Conservation (phyloP, 2,888 invertebrate species). For the Tyria jacobaeae region DNA sequence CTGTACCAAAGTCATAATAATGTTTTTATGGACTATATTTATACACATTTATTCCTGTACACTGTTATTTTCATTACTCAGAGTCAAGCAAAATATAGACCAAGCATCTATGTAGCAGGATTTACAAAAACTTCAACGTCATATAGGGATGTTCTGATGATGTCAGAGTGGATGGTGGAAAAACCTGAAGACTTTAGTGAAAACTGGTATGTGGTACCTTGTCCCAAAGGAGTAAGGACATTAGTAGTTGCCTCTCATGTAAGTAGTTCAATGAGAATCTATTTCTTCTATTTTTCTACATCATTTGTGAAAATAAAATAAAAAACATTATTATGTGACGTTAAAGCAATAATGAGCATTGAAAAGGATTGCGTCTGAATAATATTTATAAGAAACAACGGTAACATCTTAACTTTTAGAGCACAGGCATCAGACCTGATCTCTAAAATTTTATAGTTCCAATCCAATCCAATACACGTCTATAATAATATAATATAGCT, state of each 20-base stretch:
- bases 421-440: too few species aligned
- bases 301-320: neutral
- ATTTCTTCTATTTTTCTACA: neutral
- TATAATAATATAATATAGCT: too few species aligned
- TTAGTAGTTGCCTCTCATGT: slow-evolving; percentile 92
- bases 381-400: too few species aligned
- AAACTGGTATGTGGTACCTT: slow-evolving; percentile 91
- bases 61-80: neutral
- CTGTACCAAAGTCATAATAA: too few species aligned
- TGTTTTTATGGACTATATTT: too few species aligned
- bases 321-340: neutral
- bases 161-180: slow-evolving; percentile 97
- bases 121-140: slow-evolving; percentile 64
- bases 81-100: slow-evolving; percentile 56
- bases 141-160: slow-evolving; percentile 89
- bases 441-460: too few species aligned
- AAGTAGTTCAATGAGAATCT: slow-evolving; percentile 32
- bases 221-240: slow-evolving; percentile 94
- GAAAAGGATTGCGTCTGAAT: too few species aligned
- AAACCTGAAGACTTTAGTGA: slow-evolving; percentile 91
- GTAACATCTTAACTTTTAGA: too few species aligned
- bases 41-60: too few species aligned
- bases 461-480: too few species aligned
- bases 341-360: too few species aligned
- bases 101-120: slow-evolving; percentile 78